These are phyloP conservation scores for Abramis brama DNA, from an alignment of 2,113 vertebrate genomes.

Conservation along the genomic window DNA sequence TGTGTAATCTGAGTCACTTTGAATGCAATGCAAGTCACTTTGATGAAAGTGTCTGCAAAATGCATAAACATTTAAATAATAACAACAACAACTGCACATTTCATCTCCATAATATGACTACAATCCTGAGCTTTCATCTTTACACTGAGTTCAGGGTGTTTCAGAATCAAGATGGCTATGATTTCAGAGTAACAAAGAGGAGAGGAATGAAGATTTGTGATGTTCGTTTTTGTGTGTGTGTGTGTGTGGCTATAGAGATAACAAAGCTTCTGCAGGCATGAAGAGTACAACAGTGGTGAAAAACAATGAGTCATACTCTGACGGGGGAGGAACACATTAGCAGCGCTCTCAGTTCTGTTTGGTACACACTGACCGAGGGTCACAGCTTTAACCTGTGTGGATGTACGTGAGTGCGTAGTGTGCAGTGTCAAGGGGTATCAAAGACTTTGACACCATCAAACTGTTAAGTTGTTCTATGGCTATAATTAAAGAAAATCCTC, in stretches of 20 bases:
- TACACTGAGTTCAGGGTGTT: not conserved
- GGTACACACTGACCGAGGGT: conserved; percentile 28
- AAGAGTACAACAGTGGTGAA: conserved; percentile 28
- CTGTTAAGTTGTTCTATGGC: not conserved
- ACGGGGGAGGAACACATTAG: conserved; percentile 47
- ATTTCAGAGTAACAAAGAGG: not conserved
- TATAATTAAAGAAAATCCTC: not conserved
- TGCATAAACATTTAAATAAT: not conserved
- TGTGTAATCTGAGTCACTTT: not conserved
- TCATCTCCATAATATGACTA: not conserved
- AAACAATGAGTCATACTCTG: conserved; percentile 51
- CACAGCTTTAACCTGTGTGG: conserved; percentile 21
- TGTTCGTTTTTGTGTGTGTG: not conserved
- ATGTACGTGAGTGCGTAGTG: not conserved
- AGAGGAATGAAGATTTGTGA: conserved; percentile 22
- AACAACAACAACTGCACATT: not conserved
- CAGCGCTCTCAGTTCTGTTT: conserved; percentile 38
- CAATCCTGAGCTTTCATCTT: not conserved
- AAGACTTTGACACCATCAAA: not conserved
- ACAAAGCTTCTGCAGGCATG: conserved; percentile 26
- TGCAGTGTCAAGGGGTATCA: not conserved
- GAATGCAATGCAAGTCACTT: not conserved
- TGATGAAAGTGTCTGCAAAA: not conserved
- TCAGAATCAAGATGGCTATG: conserved; percentile 4
- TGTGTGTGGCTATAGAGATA: conserved; percentile 28